phyloP scores from a whole-genome alignment of 2,113 vertebrate genomes.

The Gambusia affinis region DNA sequence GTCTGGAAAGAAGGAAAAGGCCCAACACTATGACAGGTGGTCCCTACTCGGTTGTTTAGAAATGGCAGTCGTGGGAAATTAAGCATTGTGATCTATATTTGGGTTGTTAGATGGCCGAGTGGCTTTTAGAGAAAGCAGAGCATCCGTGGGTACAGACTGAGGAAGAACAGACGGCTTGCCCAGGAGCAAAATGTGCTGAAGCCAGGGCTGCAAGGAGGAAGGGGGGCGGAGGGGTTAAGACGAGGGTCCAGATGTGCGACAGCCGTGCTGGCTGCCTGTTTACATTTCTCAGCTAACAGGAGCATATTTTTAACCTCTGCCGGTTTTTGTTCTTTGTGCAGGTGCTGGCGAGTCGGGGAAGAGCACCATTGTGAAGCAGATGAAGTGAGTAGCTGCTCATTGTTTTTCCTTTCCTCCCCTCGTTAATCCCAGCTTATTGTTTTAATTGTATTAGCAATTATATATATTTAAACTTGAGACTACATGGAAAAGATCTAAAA shows the following conservation, averaged over 20 bases:
- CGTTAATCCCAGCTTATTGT: conserved; percentile 2
- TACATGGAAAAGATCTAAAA: no score
- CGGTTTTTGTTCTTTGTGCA: conserved; percentile 80
- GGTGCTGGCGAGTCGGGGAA: conserved; percentile 95
- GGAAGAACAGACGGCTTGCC: conserved; percentile 1
- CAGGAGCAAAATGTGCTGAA: conserved; percentile 26
- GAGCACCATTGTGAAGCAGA: conserved; percentile 98
- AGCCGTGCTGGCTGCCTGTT: conserved; percentile 61
- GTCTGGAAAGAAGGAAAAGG: neutral
- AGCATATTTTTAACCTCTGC: conserved; percentile 77
- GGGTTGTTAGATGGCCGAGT: neutral
- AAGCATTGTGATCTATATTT: neutral
- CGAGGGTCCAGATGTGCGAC: conserved; percentile 68
- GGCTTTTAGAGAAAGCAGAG: conserved; percentile 1
- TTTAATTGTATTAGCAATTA: neutral
- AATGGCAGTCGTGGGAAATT: neutral
- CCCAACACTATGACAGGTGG: neutral
- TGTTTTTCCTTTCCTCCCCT: conserved; percentile 62
- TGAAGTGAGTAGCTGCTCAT: conserved; percentile 88
- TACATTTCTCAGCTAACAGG: conserved; percentile 60
- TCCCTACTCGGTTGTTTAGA: conserved; percentile 8
- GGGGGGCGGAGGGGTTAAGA: conserved; percentile 18
- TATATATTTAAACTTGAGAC: neutral
- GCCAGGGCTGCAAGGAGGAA: conserved; percentile 8
- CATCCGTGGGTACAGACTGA: neutral